Evolutionary conservation across 2,888 invertebrate species (phyloP).

Genomic region (Thymelicus sylvestris): DNA sequence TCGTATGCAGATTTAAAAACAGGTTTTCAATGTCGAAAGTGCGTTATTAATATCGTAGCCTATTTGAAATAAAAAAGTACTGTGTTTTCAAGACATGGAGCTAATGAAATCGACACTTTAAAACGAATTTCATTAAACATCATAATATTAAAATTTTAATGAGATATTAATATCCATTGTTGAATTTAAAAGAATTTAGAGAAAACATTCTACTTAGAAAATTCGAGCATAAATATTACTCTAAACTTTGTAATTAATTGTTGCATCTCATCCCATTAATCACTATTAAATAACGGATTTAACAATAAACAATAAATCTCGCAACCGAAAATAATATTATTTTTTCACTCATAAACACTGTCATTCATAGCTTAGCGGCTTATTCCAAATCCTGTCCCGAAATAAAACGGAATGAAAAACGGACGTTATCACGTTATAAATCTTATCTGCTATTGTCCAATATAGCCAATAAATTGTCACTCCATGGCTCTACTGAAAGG

Average conservation of each 20-base stretch:
- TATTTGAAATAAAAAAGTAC: too few relatives aligned
- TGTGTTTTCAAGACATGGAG: too few relatives aligned
- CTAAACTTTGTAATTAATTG: too few relatives aligned
- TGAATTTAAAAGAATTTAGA: too few relatives aligned
- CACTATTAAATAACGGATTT: background rate
- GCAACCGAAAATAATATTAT: background rate
- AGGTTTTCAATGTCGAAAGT: slow-evolving; percentile 15
- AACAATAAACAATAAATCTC: slow-evolving; percentile 4
- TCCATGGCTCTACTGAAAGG: slow-evolving; percentile 54
- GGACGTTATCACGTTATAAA: slow-evolving; percentile 80
- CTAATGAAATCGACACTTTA: background rate
- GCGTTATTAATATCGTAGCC: too few relatives aligned
- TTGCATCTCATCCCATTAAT: background rate
- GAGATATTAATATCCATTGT: too few relatives aligned
- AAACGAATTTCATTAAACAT: background rate
- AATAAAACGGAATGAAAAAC: slow-evolving; percentile 63
- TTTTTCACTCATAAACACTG: slow-evolving; percentile 26
- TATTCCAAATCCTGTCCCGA: slow-evolving; percentile 56
- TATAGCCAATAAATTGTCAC: slow-evolving; percentile 80
- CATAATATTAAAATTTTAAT: too few relatives aligned
- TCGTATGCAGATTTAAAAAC: slow-evolving; percentile 23
- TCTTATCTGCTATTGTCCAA: slow-evolving; percentile 70
- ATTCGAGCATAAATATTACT: too few relatives aligned
- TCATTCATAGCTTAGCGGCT: slow-evolving; percentile 43
- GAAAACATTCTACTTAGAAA: too few relatives aligned